Base-by-base conservation (phyloP, 2,797 vertebrate genomes). In the Columba guinea region DNA sequence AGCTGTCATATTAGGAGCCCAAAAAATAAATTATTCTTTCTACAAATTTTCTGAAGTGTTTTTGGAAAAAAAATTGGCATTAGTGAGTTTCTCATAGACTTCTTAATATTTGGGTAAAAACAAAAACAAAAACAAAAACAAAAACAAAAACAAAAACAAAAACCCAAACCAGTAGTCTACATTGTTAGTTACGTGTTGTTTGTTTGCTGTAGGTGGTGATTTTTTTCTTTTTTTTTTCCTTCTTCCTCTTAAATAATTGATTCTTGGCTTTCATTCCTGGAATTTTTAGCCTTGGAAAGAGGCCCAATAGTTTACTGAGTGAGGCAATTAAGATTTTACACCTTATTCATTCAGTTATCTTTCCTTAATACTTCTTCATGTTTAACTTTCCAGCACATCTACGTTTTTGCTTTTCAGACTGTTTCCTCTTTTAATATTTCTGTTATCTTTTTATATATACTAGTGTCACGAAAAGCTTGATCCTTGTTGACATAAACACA, bases 1-100 rank as follows among this genome's bases (percentile, higher is more conserved):
- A 89, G 0, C 1, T 8, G 21, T 44, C 8, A 11, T 35, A 64
- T 44, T n/a, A 51, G 1, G 1, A 62, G 13, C 5, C 12, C 56
- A 53, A 73, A 20, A 53, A 93, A 90, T 3, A 56, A 64, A 60
- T 35, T 71, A 2, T 77, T 58, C 39, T 74, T 8, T 19, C 27
- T 79, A 15, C 7, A 71, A 12, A 32, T 52, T 87, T 39, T 7
- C 5, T 5, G 35, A 60, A 44, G 21, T 0, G 1, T 24, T 71
- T 84, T 48, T 35, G 2, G 12, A 19, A 68, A 27, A 46, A 48
- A 68, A 32, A 51, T 13, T 46, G 14, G 2, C 8, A 30, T 34
- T 59, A 1, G 3, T 8, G 67, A 32, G 2, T 55, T 83, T 51
- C 10, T 89, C 4, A 9, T 67, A 17, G 27, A 67, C 49, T 46